Evolutionary conservation across 1,140 invertebrate species (phyloP).

Genomic region (Gonatopus flavifemur): DNA sequence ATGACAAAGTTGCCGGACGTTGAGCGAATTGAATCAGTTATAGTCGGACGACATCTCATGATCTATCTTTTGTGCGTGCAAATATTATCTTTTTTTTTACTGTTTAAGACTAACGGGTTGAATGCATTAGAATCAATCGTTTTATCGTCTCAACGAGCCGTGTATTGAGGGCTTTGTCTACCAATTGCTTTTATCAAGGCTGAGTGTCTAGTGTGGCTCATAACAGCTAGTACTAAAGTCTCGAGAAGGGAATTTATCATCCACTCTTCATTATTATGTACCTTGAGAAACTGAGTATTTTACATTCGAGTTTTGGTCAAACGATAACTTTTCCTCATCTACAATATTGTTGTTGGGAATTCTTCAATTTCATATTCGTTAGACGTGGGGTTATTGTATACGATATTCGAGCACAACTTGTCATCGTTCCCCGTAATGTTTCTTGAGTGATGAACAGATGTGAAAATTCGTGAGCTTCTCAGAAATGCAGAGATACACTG

Average conservation of each 20-base stretch:
- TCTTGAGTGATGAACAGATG: too few relatives aligned
- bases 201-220: slow-evolving; percentile 53
- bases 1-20: slow-evolving; percentile 44
- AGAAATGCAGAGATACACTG: too few relatives aligned
- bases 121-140: slow-evolving; percentile 45
- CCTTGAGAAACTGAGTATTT: too few relatives aligned
- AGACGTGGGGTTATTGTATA: too few relatives aligned
- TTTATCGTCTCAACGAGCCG: slow-evolving; percentile 48
- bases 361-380: too few relatives aligned
- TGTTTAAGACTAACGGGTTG: slow-evolving; percentile 34
- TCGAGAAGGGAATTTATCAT: neutral
- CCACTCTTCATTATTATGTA: too few relatives aligned
- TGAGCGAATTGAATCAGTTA: slow-evolving; percentile 52
- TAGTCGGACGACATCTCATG: slow-evolving; percentile 52
- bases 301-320: too few relatives aligned
- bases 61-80: slow-evolving; percentile 56
- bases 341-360: too few relatives aligned
- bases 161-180: slow-evolving; percentile 48
- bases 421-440: too few relatives aligned
- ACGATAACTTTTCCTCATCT: too few relatives aligned
- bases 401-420: too few relatives aligned
- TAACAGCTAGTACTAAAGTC: slow-evolving; percentile 21
- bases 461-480: too few relatives aligned
- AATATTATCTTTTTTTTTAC: slow-evolving; percentile 50
- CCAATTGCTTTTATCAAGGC: slow-evolving; percentile 46